A percentile compares a stretch with the other conserved stretches of the same genome.
Evolutionary conservation across 2,888 invertebrate species (phyloP).

Genomic region (Calameuta pallipes): DNA sequence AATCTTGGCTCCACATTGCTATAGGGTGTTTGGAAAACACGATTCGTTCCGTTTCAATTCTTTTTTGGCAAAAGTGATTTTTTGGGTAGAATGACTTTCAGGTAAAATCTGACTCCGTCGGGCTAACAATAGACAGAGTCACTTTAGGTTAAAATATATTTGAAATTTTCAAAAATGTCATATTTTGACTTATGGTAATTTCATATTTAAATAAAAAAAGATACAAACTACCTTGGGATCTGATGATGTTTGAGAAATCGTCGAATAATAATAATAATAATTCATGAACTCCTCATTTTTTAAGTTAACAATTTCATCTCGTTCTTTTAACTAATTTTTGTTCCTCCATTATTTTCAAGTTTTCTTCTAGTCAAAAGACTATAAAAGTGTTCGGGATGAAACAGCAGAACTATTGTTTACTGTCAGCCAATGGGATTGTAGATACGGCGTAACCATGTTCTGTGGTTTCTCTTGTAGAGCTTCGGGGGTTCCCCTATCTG

Average conservation of each 20-base stretch:
- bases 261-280: not conserved
- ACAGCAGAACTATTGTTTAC: not conserved
- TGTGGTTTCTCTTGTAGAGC: not conserved
- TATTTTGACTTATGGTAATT: not conserved
- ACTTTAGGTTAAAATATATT: not conserved
- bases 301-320: not conserved
- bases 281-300: not conserved
- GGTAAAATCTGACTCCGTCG: not conserved
- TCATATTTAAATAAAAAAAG: not conserved
- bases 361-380: not conserved
- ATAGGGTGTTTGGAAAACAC: conserved; percentile 42
- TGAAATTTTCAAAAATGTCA: not conserved
- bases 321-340: not conserved
- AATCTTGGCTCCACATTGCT: conserved; percentile 1
- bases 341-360: not conserved
- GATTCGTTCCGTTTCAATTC: conserved; percentile 41
- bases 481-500: conserved; percentile 8
- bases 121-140: not conserved
- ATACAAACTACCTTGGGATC: not conserved
- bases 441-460: not conserved
- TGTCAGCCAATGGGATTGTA: not conserved
- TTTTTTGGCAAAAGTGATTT: not conserved
- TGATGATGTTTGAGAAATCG: not conserved
- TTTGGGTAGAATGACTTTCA: not conserved
- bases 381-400: not conserved